These are phyloP conservation scores for Phyto melanocephala DNA, from an alignment of 2,888 invertebrate species.

Conservation along the genomic window DNA sequence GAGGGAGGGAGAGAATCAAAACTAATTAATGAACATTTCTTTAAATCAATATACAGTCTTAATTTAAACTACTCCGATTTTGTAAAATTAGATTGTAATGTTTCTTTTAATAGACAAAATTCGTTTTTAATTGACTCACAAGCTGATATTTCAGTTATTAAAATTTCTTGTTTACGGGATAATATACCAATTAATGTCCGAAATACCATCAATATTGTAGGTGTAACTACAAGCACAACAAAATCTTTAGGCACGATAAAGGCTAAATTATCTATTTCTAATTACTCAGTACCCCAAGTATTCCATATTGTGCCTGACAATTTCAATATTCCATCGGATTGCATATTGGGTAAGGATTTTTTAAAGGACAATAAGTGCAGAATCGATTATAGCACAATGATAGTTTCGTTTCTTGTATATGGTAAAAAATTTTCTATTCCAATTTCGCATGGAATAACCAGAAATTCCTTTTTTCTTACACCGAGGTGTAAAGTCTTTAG, in stretches of 20 bases:
- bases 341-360: neutral
- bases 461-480: conserved; percentile 3
- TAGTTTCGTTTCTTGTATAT: neutral
- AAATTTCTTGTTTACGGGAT: conserved; percentile 3
- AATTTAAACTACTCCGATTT: conserved; percentile 30
- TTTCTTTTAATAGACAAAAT: no score
- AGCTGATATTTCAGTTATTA: conserved; percentile 4
- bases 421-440: neutral
- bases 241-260: neutral
- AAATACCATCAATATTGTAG: neutral
- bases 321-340: conserved; percentile 13
- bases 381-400: conserved; percentile 9
- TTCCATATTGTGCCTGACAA: neutral
- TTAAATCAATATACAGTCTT: neutral
- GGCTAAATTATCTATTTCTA: neutral
- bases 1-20: neutral
- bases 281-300: no score
- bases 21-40: no score
- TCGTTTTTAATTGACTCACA: no score
- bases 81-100: neutral
- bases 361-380: conserved; percentile 1
- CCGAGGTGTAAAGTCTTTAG: conserved; percentile 13
- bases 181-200: neutral
- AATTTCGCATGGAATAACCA: conserved; percentile 7
- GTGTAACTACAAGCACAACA: neutral